Base-by-base conservation (phyloP, 2,888 invertebrate species). In the Agonopterix heracliana region DNA sequence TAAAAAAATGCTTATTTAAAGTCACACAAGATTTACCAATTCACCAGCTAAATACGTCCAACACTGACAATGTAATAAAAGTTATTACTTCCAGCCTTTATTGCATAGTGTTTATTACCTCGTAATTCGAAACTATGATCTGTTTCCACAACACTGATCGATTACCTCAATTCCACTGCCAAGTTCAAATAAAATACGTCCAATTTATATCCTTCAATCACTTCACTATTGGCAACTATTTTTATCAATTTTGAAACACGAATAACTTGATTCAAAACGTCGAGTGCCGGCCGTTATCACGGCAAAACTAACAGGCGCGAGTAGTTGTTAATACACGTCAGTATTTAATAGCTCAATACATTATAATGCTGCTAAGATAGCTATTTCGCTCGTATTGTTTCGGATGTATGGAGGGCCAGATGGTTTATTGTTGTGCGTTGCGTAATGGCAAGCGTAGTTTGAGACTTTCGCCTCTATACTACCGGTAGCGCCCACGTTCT, bases 271-370 rank as follows among this genome's bases (percentile, higher is more conserved):
- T n/a, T 34, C 34, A 51, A 57, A 71, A 78, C 81, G 81, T 79
- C 78, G 69, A 71, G 54, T 68, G 60, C 66, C 72, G 68, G 64
- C 70, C 80, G 76, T 81, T 80, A 82, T 80, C 81, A 74, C 69
- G 51, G 66, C 68, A 63, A 68, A 65, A 81, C 81, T 82, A 80
- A 79, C 75, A 68, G 49, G 56, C 55, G 52, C 62, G 69, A 66
- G 71, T 26, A 26, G 26, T 26, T 7, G 26, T 72, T 64, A 75
- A 68, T 65, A 59, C 68, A 55, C 69, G 66, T 66, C 64, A 59
- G 61, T 72, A 74, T 78, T 71, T 70, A 74, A 72, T 68, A 48
- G 57, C 54, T 59, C 63, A 58, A 65, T 60, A 73, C 72, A 77
- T 78, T 74, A 73, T 71, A 71, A 5, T 66, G 56, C 66, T 63